Base-by-base conservation (phyloP, 2,888 invertebrate genomes). In the Brachynemurus nebulosus region DNA sequence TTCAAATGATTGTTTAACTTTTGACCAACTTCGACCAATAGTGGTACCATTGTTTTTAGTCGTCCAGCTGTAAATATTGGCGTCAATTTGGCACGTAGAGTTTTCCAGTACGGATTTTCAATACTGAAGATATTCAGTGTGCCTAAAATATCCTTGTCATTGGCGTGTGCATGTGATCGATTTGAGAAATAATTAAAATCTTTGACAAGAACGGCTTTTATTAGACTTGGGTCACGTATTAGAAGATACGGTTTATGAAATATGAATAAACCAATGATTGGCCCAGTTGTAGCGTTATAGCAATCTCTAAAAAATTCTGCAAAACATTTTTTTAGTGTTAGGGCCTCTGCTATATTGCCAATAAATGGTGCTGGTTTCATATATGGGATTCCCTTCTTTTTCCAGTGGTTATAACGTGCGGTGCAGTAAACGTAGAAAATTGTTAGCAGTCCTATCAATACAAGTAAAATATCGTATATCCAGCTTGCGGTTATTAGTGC, bases 161-260 rank as follows among this genome's bases (percentile, higher is more conserved):
- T 58, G 2, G 64, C 60, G 1, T 61, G 61, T 7, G 60, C 60
- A 25, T 67, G 59, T 30, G 64, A 63, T 45, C 71, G 59, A 48
- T 71, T 66, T 3, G 59, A 57, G 51, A 71, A 72, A 48, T 64
- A 56, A 3, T 64, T 59, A 47, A 70, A 71, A 52, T 70, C 69
- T 37, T 66, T 63, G 2, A 69, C 62, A 45, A 70, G 49, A 27
- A 71, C 55, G 8, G 60, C 54, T 48, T 69, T 70, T 20, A 71
- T 63, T 2, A 69, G n/a, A 30, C 69, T 63, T 0, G 69, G 68
- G 49, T 65, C 64, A 23, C 64, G 58, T 0, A 71, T 45, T 1
- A 71, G 50, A 2, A 72, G 48, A 38, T 63, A 61, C 0, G 71
- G 72, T 45, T 63, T 65, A 46, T 66, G 63, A 38, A 70, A 63